Evolutionary conservation across 2,888 invertebrate species (phyloP), one percentile per base, ranked within the genome.

Genomic region (Sphaeridia pumilis): DNA sequence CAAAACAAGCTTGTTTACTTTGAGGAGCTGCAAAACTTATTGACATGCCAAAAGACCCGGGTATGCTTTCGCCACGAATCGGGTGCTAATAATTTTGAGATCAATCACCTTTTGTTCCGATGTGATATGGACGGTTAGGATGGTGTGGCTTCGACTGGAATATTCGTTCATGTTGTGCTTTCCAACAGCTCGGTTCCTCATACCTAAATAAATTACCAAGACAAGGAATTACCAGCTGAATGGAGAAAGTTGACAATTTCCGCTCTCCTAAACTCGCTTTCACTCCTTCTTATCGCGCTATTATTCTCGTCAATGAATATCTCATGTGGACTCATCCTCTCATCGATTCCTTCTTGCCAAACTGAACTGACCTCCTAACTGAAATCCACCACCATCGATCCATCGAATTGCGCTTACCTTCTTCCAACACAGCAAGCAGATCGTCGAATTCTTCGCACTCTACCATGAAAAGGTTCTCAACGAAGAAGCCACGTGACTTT

Each of bases 361-460:
- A 14, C 38, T 17, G 17, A 38, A 38, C 17, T 38, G 22, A 43
- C 27, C 31, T n/a, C 45, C 31, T 17, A 31, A 28, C 34, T 4
- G 21, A 46, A 28, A 4, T 7, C 5, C 43, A 22, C n/a, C 20
- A 25, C 20, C 43, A 42, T 20, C 24, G 14, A 4, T 14, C 4
- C 24, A 14, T 10, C 14, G 10, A 31, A 12, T 43, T 20, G 10
- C 22, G 22, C 69, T 67, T 68, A 87, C 89, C 94, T 79, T 94
- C 94, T 73, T 94, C 93, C 38, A 94, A 73, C 22, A 94, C 93
- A 0, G 92, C 92, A 67, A 90, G 78, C 52, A 94, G 74, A 70
- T 94, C 93, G 64, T 93, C 93, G 44, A 92, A 72, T 67, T 89
- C 84, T 69, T 90, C 89, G 69, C 94, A 94, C 69, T 93, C 90